These are phyloP conservation scores for Drosophila micromelanica DNA, from an alignment of 1,140 invertebrate genomes.

Conservation along the genomic window DNA sequence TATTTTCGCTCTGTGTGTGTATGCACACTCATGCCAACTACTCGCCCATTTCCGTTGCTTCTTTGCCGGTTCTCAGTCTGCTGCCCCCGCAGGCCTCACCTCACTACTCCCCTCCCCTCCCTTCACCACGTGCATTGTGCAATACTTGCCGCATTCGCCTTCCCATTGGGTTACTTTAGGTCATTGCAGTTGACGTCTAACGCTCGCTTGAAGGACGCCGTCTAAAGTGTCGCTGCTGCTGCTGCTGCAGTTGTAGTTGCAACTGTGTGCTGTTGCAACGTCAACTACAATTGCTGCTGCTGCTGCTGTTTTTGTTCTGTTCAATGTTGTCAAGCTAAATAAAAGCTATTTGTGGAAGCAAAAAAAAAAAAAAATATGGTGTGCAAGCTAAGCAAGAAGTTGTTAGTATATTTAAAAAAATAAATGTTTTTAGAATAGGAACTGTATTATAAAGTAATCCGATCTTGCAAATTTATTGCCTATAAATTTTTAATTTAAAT, in stretches of 20 bases:
- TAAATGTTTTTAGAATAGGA: too few relatives aligned
- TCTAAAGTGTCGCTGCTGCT: conserved; percentile 29
- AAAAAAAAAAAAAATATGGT: too few relatives aligned
- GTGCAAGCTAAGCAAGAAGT: not conserved
- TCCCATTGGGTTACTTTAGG: conserved; percentile 78
- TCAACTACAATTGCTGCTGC: not conserved
- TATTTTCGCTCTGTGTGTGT: not conserved
- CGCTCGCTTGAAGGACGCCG: conserved; percentile 72
- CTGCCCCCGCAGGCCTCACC: not conserved
- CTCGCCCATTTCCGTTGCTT: conserved; percentile 48
- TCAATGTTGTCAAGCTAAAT: conserved; percentile 7
- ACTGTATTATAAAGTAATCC: too few relatives aligned
- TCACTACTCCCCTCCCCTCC: not conserved
- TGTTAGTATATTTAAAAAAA: not conserved
- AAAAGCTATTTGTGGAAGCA: conserved; percentile 4
- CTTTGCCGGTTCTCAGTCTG: conserved; percentile 22
- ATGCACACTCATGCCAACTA: not conserved
- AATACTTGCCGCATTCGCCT: conserved; percentile 53
- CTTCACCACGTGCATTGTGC: conserved; percentile 47
- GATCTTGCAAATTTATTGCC: too few relatives aligned
- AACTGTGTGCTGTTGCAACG: conserved; percentile 19
- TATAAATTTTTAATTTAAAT: too few relatives aligned
- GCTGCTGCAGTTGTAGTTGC: conserved; percentile 3
- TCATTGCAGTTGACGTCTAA: conserved; percentile 72
- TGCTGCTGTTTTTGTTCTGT: conserved; percentile 23